Base-by-base conservation (phyloP, 2,888 invertebrate genomes). In the Drosophila stalkeri region DNA sequence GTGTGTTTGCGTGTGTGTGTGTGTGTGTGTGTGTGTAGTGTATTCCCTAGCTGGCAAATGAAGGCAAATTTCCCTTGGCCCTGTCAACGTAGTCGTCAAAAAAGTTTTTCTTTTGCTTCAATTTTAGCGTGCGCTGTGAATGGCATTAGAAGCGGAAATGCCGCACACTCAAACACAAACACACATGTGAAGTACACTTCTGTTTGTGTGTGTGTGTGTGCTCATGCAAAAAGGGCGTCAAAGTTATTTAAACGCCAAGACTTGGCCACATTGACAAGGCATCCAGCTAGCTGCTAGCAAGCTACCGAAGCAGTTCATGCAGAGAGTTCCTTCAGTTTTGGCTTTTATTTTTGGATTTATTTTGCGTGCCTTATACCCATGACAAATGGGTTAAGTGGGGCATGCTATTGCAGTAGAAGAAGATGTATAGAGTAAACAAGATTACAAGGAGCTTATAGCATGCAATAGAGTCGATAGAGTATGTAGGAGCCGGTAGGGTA, bases 191-290 rank as follows among this genome's bases (percentile, higher is more conserved):
- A 16, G 33, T 37, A 47, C 43, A 47, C 57, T 59, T 52, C n/a
- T 49, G 11, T 47, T 9, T 47, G 6, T 27, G 27, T 27, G 27
- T 27, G 27, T 27, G 5, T 27, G 27, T 66, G 46, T 69, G 43
- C 54, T 57, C 66, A 71, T 72, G 75, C 41, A 67, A 61, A 74
- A 75, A 75, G 74, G 72, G 82, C 88, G 90, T 81, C 90, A 85
- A 87, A 85, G 89, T 89, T 84, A 87, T 84, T 89, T 89, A 84
- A 87, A 85, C 86, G 76, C 75, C 86, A 75, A 60, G 59, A 49
- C 61, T 62, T 46, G 49, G 37, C 57, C 74, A 64, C 73, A 78
- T 78, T 64, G 64, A 67, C 63, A 66, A 37, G 61, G 56, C 61
- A 31, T n/a, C 31, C 49, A 51, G 49, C 46, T 6, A 72, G 74